These are phyloP conservation scores for Brachionus manjavacas DNA, from an alignment of 1,140 invertebrate species.

Conservation along the genomic window DNA sequence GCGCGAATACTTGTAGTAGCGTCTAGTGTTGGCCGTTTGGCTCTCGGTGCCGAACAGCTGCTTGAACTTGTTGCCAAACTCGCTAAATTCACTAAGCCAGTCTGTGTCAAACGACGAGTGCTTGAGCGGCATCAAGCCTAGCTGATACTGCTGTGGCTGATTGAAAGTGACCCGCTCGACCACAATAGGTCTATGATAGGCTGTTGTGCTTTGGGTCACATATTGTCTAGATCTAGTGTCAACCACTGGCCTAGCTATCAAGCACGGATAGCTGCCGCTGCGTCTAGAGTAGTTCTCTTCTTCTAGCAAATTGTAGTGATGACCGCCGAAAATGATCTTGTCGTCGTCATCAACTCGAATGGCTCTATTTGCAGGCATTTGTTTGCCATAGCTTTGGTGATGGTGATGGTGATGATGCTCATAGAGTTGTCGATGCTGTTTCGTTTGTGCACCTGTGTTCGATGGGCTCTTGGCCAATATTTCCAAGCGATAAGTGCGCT, in stretches of 20 bases:
- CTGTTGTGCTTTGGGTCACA: not conserved
- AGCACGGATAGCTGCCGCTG: not conserved
- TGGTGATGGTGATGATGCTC: not conserved
- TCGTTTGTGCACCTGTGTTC: no score
- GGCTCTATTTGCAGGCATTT: no score
- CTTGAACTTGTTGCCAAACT: constrained; percentile 32
- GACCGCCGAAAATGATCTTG: not conserved
- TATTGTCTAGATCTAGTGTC: not conserved
- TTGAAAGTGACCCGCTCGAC: not conserved
- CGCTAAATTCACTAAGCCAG: not conserved
- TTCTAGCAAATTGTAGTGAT: not conserved
- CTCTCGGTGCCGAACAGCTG: not conserved
- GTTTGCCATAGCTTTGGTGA: not conserved
- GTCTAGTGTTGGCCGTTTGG: not conserved
- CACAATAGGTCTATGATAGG: not conserved
- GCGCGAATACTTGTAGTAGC: constrained; percentile 34
- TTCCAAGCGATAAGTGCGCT: not conserved
- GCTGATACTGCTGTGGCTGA: not conserved
- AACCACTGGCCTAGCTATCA: not conserved
- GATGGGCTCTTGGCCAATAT: not conserved
- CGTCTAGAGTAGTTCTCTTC: not conserved
- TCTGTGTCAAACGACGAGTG: not conserved
- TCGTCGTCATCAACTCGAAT: constrained; percentile 1
- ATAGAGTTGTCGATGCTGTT: not conserved
- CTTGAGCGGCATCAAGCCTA: not conserved